A percentile compares a stretch with the other conserved stretches of the same genome.
These are phyloP conservation scores for Venustaconcha ellipsiformis DNA, from an alignment of 1,140 invertebrate genomes.

Conservation along the genomic window DNA sequence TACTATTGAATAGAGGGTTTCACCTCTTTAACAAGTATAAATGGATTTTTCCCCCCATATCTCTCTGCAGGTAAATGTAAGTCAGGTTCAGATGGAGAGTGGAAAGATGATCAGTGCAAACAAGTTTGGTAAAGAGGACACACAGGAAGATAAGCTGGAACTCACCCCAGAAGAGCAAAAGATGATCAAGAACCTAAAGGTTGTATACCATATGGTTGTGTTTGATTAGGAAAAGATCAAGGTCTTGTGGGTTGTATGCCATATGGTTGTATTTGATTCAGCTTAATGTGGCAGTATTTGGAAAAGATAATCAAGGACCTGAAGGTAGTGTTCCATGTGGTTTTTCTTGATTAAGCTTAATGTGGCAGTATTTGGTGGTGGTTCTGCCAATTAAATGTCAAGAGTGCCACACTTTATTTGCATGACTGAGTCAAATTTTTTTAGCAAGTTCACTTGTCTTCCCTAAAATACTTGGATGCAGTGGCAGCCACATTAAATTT, in stretches of 20 bases:
- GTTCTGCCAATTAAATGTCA: no score
- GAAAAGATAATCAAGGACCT: no score
- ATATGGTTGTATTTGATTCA: background rate
- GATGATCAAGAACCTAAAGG: conserved; percentile 72
- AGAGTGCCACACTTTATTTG: no score
- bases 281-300: background rate
- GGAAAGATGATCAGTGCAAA: conserved; percentile 87
- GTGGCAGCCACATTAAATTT: no score
- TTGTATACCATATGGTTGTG: conserved; percentile 11
- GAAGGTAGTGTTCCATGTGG: no score
- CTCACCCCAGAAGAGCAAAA: conserved; percentile 83
- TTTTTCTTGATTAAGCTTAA: no score
- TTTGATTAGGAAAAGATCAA: conserved; percentile 66
- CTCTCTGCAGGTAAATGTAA: conserved; percentile 75
- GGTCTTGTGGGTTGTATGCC: conserved; percentile 59
- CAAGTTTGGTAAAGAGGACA: conserved; percentile 79
- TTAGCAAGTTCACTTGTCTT: no score
- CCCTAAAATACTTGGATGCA: no score
- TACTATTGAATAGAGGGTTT: no score
- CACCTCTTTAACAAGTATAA: background rate
- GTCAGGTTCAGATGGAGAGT: conserved; percentile 75
- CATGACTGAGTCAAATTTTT: no score
- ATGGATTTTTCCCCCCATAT: background rate
- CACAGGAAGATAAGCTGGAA: conserved; percentile 73
- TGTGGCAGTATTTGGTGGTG: no score